A percentile compares a stretch with the other conserved stretches of the same genome.
Conservation (phyloP, 37 sponge, comb jelly and placozoan species). For the Corticium candelabrum region DNA sequence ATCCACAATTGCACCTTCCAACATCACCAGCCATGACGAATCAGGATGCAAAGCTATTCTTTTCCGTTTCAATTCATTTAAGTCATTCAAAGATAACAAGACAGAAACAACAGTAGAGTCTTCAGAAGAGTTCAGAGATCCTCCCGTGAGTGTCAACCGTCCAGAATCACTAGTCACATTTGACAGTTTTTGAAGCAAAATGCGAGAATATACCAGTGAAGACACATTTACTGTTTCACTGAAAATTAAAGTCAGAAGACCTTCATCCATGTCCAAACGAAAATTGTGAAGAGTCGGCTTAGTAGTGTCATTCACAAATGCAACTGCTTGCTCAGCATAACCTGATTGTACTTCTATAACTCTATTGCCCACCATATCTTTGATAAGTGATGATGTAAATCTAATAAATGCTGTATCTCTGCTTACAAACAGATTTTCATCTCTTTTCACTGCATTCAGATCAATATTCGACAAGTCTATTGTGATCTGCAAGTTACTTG, state of each 20-base stretch:
- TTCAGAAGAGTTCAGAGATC: background rate
- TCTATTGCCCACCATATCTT: constrained; percentile 54
- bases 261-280: constrained; percentile 73
- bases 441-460: constrained; percentile 66
- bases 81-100: constrained; percentile 25
- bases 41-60: constrained; percentile 42
- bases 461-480: constrained; percentile 51
- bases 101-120: constrained; percentile 26
- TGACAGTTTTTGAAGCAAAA: background rate
- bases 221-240: constrained; percentile 82
- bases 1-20: constrained; percentile 31
- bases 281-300: constrained; percentile 53
- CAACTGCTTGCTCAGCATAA: background rate
- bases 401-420: background rate
- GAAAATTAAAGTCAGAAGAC: constrained; percentile 48
- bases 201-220: constrained; percentile 2
- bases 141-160: background rate
- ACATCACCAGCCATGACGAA: constrained; percentile 48
- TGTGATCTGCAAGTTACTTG: constrained; percentile 14
- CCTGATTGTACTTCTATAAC: constrained; percentile 13
- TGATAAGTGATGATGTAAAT: background rate
- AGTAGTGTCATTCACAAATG: constrained; percentile 47
- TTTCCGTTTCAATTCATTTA: constrained; percentile 74
- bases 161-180: constrained; percentile 2
- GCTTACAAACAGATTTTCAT: background rate